phyloP scores from a whole-genome alignment of 2,888 invertebrate species.

The Antheraea yamamai region DNA sequence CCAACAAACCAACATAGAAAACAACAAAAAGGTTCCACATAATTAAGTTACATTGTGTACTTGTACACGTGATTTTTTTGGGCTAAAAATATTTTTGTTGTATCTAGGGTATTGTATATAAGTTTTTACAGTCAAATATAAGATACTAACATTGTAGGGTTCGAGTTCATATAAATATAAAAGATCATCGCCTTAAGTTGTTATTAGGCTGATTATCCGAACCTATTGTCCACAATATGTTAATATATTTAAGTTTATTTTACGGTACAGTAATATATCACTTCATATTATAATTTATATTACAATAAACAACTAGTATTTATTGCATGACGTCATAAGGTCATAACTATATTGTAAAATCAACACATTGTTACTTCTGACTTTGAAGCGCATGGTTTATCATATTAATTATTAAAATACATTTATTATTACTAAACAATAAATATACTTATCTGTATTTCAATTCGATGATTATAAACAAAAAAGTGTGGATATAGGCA shows the following conservation, averaged over 20 bases:
- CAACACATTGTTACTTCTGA: not conserved
- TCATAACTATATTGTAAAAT: slow-evolving; percentile 3
- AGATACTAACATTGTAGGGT: too few relatives aligned
- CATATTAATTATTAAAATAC: not conserved
- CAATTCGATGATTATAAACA: too few relatives aligned
- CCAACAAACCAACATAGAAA: too few relatives aligned
- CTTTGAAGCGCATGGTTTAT: not conserved
- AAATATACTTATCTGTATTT: too few relatives aligned
- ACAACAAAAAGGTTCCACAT: too few relatives aligned
- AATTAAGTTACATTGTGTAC: too few relatives aligned
- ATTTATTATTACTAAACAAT: too few relatives aligned
- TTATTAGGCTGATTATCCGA: slow-evolving; percentile 29
- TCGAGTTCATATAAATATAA: not conserved
- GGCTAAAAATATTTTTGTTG: too few relatives aligned
- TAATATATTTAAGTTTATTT: slow-evolving; percentile 24
- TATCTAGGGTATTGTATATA: too few relatives aligned
- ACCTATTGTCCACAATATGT: slow-evolving; percentile 33
- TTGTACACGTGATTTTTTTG: too few relatives aligned
- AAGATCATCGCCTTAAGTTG: slow-evolving; percentile 20
- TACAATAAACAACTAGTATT: slow-evolving; percentile 22
- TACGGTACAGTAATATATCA: slow-evolving; percentile 36
- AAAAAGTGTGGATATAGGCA: too few relatives aligned
- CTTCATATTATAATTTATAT: slow-evolving; percentile 30
- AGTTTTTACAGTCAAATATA: too few relatives aligned
- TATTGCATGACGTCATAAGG: slow-evolving; percentile 31